Evolutionary conservation across 2,113 vertebrate species (phyloP).

Genomic region (Himantopus leucocephalus): DNA sequence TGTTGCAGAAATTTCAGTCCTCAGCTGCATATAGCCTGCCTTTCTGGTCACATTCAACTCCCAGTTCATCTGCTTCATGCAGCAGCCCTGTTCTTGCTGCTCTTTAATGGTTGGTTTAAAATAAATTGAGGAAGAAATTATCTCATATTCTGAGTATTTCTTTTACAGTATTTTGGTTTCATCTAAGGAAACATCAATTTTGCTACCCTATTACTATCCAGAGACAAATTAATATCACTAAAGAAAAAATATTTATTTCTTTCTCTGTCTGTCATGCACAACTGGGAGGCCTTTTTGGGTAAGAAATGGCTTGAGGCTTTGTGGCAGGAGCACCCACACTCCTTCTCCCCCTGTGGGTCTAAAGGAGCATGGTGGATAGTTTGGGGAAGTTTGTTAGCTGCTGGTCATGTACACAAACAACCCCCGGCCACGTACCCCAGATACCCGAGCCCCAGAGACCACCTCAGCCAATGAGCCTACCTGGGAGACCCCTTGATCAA

Average conservation of each 20-base stretch:
- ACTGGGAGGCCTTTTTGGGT: not conserved
- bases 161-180: not conserved
- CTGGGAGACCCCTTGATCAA: not conserved
- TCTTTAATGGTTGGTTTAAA: not conserved
- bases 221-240: not conserved
- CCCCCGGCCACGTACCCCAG: not conserved
- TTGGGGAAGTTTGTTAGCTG: not conserved
- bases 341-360: not conserved
- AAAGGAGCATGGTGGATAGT: not conserved
- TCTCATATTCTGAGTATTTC: not conserved
- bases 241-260: not conserved
- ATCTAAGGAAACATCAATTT: not conserved
- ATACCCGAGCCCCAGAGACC: not conserved
- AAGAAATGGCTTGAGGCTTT: not conserved
- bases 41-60: not conserved
- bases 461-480: not conserved
- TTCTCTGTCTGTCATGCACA: not conserved
- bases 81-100: not conserved
- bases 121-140: not conserved
- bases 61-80: not conserved
- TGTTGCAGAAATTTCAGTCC: not conserved
- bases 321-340: not conserved
- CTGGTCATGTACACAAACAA: not conserved
- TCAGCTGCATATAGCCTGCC: not conserved
- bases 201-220: not conserved